These are phyloP conservation scores for Euglossa dilemma DNA, from an alignment of 1,140 invertebrate genomes.

Conservation along the genomic window DNA sequence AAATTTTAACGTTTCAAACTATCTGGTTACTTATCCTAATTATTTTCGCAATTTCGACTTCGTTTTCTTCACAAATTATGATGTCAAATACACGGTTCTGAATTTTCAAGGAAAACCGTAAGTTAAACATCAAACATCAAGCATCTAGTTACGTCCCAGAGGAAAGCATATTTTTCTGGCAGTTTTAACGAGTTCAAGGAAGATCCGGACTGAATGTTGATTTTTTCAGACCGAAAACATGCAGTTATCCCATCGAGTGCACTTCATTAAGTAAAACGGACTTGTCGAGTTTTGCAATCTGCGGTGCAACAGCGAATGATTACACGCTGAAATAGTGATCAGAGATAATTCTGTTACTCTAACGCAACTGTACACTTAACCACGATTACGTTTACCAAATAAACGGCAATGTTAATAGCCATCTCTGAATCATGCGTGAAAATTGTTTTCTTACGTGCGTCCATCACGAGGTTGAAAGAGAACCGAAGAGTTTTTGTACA, in stretches of 20 bases:
- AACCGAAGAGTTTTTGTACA: conserved; percentile 45
- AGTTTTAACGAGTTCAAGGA: no score
- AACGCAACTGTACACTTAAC: not conserved
- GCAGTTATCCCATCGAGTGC: not conserved
- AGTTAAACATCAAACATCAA: no score
- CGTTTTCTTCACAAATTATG: no score
- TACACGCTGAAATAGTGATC: not conserved
- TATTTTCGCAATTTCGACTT: no score
- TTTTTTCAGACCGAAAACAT: not conserved
- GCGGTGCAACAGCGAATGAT: not conserved
- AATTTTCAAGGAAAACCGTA: no score
- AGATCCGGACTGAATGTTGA: no score
- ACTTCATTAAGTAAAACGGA: not conserved
- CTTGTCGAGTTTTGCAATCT: conserved; percentile 29
- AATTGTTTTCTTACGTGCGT: conserved; percentile 41
- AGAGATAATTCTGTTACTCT: not conserved
- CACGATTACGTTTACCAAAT: not conserved
- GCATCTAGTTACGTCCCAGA: no score
- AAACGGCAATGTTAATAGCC: not conserved
- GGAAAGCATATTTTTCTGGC: no score
- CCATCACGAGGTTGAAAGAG: conserved; percentile 29
- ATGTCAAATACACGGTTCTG: no score
- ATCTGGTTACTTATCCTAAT: no score
- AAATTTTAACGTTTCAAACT: no score
- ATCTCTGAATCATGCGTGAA: conserved; percentile 1